Conservation (phyloP, 2,888 invertebrate genomes). For the Agrypnus murinus region DNA sequence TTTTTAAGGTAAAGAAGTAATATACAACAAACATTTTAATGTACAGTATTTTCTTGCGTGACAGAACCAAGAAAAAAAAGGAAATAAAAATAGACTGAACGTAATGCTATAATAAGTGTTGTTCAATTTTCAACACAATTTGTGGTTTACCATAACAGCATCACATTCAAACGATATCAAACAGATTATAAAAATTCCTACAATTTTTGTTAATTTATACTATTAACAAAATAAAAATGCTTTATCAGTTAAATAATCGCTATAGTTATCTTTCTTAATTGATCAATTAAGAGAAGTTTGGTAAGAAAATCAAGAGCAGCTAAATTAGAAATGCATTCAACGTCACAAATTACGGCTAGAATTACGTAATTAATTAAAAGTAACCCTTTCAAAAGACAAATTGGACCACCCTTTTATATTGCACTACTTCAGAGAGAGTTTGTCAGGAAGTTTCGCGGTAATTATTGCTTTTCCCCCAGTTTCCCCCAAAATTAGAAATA, state of each 20-base stretch:
- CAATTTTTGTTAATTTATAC: no score
- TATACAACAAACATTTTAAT: neutral
- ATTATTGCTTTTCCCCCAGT: conserved; percentile 6
- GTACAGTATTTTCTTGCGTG: neutral
- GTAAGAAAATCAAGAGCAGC: neutral
- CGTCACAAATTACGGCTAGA: neutral
- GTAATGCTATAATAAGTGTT: no score
- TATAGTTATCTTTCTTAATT: no score
- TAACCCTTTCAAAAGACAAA: conserved; percentile 6
- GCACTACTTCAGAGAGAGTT: conserved; percentile 9
- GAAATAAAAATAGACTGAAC: neutral
- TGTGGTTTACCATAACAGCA: no score
- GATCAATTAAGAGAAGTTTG: no score
- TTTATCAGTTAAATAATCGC: no score
- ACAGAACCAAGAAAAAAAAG: neutral
- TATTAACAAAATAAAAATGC: no score
- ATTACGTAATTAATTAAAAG: conserved; percentile 11
- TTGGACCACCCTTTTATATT: conserved; percentile 2
- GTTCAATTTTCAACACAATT: conserved; percentile 8
- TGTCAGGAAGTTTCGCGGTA: conserved; percentile 13
- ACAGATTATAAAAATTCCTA: no score
- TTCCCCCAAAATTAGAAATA: conserved; percentile 19
- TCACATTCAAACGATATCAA: no score
- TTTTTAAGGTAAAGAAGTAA: no score
- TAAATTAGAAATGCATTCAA: conserved; percentile 6